Conservation (phyloP, 2,113 vertebrate species). For the Actinemys pallida region DNA sequence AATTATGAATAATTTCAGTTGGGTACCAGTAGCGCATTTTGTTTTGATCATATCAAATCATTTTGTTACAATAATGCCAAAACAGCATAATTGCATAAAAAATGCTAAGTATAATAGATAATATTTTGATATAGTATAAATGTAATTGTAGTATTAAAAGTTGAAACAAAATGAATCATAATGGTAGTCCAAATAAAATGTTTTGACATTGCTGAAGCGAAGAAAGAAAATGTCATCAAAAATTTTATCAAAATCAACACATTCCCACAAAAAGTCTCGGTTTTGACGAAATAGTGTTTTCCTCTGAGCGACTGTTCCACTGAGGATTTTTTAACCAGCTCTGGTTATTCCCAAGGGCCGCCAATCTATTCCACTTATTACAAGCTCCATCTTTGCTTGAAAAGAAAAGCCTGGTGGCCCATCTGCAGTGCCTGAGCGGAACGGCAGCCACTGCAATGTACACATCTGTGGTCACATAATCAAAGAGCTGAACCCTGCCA, state of each 20-base stretch:
- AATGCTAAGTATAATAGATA: background rate
- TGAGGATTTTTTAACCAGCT: background rate
- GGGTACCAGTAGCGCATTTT: too few relatives aligned
- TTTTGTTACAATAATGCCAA: background rate
- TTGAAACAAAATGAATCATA: background rate
- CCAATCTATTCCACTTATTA: background rate
- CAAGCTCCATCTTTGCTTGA: background rate
- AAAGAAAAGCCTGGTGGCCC: background rate
- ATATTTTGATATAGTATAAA: background rate
- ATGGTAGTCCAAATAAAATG: background rate
- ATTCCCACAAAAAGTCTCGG: background rate
- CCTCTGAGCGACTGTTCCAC: background rate
- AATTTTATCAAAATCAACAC: background rate
- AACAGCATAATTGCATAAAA: background rate
- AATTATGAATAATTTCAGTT: background rate
- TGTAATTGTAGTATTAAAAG: background rate
- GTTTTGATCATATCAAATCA: background rate
- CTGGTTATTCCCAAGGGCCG: background rate
- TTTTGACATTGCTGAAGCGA: background rate
- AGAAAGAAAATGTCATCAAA: background rate
- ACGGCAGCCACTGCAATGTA: background rate
- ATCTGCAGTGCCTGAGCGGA: background rate
- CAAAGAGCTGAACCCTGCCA: background rate
- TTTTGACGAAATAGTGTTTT: background rate
- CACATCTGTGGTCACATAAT: background rate